These are phyloP conservation scores for Atlantisia rogersi DNA, from an alignment of 2,113 vertebrate genomes.

Conservation along the genomic window DNA sequence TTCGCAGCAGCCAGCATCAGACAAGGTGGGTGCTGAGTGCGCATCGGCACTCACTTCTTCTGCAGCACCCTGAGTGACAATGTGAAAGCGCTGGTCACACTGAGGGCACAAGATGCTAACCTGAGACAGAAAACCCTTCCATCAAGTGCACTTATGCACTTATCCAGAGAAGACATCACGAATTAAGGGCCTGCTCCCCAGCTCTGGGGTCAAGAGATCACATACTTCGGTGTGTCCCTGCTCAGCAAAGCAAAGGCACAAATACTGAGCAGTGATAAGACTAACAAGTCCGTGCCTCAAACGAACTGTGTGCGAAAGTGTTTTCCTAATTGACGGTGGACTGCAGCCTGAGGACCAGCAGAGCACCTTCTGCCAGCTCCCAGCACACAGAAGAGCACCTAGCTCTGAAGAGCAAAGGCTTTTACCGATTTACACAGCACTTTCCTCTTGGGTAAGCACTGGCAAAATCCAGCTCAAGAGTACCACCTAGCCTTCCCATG, in stretches of 20 bases:
- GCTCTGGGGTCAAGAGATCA: background rate
- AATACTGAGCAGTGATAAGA: background rate
- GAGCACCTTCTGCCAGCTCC: background rate
- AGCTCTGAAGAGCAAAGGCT: background rate
- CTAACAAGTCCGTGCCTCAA: background rate
- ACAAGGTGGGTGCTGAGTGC: background rate
- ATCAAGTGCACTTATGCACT: background rate
- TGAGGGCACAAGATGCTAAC: background rate
- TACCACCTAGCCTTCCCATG: slow-evolving; percentile 60
- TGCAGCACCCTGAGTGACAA: background rate
- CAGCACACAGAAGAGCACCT: background rate
- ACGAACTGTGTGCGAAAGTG: background rate
- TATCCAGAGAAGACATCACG: background rate
- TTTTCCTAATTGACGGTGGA: background rate
- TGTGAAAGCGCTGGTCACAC: background rate
- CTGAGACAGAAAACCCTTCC: background rate
- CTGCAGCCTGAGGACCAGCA: background rate
- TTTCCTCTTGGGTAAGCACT: background rate
- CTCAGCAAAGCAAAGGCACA: background rate
- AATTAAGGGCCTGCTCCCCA: background rate
- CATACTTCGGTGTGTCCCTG: background rate
- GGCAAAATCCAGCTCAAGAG: slow-evolving; percentile 67
- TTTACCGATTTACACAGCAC: background rate
- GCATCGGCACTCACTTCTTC: background rate
- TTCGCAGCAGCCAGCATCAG: background rate